Evolutionary conservation across 2,113 vertebrate genomes (phyloP).

Genomic region (Desmodus rotundus): DNA sequence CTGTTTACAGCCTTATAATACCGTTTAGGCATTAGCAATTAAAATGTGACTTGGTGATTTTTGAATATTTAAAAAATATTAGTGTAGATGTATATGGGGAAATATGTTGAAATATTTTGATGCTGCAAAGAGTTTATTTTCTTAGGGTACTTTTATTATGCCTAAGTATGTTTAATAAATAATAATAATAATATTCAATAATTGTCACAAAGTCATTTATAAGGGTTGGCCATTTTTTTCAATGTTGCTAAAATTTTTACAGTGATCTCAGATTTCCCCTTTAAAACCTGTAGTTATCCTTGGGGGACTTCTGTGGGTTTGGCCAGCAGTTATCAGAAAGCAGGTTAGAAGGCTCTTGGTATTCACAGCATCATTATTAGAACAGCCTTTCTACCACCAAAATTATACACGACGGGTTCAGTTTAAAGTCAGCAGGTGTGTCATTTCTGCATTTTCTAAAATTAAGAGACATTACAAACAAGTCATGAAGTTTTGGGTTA

Average conservation of each 20-base stretch:
- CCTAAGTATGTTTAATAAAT: constrained; percentile 51
- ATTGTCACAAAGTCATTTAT: background rate
- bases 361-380: background rate
- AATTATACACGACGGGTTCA: background rate
- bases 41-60: constrained; percentile 81
- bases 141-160: constrained; percentile 67
- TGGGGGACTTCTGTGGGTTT: background rate
- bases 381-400: background rate
- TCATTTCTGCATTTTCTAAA: constrained; percentile 15
- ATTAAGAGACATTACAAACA: background rate
- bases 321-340: background rate
- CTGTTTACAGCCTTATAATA: constrained; percentile 73
- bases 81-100: constrained; percentile 76
- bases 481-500: background rate
- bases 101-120: constrained; percentile 69
- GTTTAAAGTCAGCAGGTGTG: constrained; percentile 14
- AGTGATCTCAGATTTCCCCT: background rate
- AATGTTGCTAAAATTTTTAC: background rate
- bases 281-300: background rate
- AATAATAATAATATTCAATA: background rate
- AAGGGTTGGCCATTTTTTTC: background rate
- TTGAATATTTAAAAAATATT: constrained; percentile 80
- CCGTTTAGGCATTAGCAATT: constrained; percentile 77
- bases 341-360: background rate
- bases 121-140: constrained; percentile 59